Evolutionary conservation across 2,113 vertebrate species (phyloP), one percentile per base, ranked within the genome.

Genomic region (Dipodomys merriami): DNA sequence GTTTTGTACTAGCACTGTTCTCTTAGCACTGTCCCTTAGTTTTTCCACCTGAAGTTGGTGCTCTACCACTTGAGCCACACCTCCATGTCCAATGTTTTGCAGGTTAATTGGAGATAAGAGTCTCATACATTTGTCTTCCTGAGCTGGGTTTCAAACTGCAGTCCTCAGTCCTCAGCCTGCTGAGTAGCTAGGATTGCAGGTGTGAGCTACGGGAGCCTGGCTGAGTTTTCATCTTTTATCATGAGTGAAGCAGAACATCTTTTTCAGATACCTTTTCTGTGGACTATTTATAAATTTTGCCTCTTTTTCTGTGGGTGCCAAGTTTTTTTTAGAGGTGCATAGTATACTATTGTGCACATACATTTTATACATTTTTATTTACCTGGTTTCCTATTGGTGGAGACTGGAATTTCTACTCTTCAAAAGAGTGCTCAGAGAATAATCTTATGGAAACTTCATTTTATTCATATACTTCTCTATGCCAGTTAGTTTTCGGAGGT

Each of bases 261-360:
- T 85, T 39, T 87, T 91, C 7, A 64, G 71, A 18, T 83, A 80
- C 76, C 72, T 90, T 72, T 83, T 46, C 27, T 67, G 25, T 81
- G 9, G 27, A 64, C 46, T 49, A 4, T 86, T 57, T 33, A 57
- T 27, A 5, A 62, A 91, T 95, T 94, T 94, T 88, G 44, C 33
- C 30, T 30, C 33, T 72, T 95, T 95, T 91, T 76, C 53, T 76
- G 13, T 90, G 20, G 35, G n/a, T 91, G 33, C 46, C 94, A 46
- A 64, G 76, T 71, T 12, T 44, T 15, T 73, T 81, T 65, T 27
- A 68, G 74, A 82, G 39, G 86, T 88, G 15, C 18, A 30, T 78
- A 64, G 23, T 81, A 74, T 64, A 44, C 16, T 60, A 23, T 62
- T 73, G 30, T 72, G 27, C 67, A 64, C 20, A 18, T 62, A 62